Evolutionary conservation across 1,140 invertebrate species (phyloP).

Genomic region (Temnothorax curvispinosus): DNA sequence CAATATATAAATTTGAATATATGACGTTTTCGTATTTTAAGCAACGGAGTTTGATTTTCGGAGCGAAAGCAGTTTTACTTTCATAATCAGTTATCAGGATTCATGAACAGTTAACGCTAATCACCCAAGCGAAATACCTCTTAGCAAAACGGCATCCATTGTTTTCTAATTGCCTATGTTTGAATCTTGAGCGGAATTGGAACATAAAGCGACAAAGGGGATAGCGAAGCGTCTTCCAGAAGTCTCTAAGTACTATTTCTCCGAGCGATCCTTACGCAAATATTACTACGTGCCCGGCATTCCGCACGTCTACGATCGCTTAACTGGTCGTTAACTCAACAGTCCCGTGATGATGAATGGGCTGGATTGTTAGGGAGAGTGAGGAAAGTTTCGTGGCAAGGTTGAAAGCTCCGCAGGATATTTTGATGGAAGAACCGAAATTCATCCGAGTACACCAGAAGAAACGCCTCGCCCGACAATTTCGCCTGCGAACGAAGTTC

Average conservation of each 20-base stretch:
- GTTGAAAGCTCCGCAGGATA: constrained; percentile 41
- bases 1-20: background rate
- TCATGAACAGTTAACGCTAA: background rate
- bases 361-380: constrained; percentile 46
- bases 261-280: constrained; percentile 62
- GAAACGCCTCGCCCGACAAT: constrained; percentile 12
- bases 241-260: constrained; percentile 44
- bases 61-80: background rate
- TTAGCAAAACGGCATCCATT: constrained; percentile 3
- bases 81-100: background rate
- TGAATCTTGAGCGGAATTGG: constrained; percentile 39
- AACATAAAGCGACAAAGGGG: constrained; percentile 50
- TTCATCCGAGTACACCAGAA: constrained; percentile 6
- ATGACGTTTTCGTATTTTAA: background rate
- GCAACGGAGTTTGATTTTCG: background rate
- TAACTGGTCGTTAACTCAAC: constrained; percentile 79
- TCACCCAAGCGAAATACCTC: background rate
- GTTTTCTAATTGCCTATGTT: constrained; percentile 38
- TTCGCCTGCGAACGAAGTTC: constrained; percentile 7
- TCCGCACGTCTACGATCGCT: constrained; percentile 72
- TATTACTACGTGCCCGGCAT: constrained; percentile 77
- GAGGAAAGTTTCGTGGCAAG: constrained; percentile 63
- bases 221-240: constrained; percentile 14
- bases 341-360: constrained; percentile 73
- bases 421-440: constrained; percentile 57